Percentiles rank a stretch among this genome's conserved stretches.
These are phyloP conservation scores for Vanessa atalanta DNA, from an alignment of 1,140 invertebrate species.

Conservation along the genomic window DNA sequence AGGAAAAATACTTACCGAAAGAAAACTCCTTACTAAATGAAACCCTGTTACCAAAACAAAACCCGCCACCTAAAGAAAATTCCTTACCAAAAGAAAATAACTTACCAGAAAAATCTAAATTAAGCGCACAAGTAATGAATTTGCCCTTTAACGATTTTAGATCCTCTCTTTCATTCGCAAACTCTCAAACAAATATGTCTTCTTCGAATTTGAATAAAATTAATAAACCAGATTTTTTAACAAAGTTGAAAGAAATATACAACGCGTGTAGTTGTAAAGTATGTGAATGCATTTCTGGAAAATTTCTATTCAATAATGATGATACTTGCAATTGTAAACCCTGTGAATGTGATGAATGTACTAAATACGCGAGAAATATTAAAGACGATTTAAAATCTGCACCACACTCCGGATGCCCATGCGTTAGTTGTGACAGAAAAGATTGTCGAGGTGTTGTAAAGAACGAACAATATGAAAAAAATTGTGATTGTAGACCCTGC, in stretches of 20 bases:
- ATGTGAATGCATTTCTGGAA: conserved; percentile 61
- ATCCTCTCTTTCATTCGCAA: conserved; percentile 30
- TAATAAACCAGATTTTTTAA: conserved; percentile 53
- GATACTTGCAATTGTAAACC: conserved; percentile 51
- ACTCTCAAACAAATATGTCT: not conserved
- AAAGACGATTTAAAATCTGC: conserved; percentile 15
- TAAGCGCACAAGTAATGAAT: conserved; percentile 63
- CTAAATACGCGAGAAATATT: conserved; percentile 26
- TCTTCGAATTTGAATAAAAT: conserved; percentile 32
- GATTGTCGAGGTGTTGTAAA: conserved; percentile 42
- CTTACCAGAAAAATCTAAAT: conserved; percentile 21
- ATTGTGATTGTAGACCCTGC: conserved; percentile 51
- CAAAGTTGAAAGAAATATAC: conserved; percentile 59
- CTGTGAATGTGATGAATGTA: conserved; percentile 55
- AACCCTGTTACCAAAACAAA: no score
- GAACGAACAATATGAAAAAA: conserved; percentile 4
- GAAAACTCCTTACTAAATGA: no score
- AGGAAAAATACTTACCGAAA: not conserved
- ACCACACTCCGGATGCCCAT: conserved; percentile 40
- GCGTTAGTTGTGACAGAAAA: conserved; percentile 47
- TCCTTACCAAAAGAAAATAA: no score
- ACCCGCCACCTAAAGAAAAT: no score
- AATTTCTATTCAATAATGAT: conserved; percentile 22
- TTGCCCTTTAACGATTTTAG: conserved; percentile 47
- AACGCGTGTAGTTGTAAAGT: conserved; percentile 68